These are phyloP conservation scores for Eumaeus atala DNA, from an alignment of 1,140 invertebrate genomes.

Conservation along the genomic window DNA sequence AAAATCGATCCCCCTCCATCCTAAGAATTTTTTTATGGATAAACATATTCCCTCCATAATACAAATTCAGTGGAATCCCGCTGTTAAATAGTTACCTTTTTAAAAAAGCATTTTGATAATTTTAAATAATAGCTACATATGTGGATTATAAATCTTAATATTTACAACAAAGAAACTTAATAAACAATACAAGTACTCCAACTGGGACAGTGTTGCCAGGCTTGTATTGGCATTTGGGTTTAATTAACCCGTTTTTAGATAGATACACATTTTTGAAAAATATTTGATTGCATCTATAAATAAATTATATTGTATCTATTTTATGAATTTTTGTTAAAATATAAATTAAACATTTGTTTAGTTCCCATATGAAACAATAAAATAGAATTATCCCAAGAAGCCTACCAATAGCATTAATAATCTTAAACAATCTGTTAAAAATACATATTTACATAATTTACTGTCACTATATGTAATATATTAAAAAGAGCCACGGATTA, in stretches of 20 bases:
- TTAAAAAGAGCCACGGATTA: neutral
- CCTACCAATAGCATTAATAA: slow-evolving; percentile 20
- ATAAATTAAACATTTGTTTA: too few species aligned
- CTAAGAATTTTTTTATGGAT: slow-evolving; percentile 54
- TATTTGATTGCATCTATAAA: neutral
- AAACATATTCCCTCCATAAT: slow-evolving; percentile 58
- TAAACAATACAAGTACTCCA: slow-evolving; percentile 6
- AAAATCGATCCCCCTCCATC: slow-evolving; percentile 43
- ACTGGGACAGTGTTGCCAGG: slow-evolving; percentile 4
- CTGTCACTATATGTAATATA: neutral
- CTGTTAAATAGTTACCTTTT: slow-evolving; percentile 37
- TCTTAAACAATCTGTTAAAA: slow-evolving; percentile 13
- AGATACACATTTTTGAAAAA: too few species aligned
- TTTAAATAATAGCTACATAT: slow-evolving; percentile 39
- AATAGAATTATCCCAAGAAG: too few species aligned
- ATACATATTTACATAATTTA: slow-evolving; percentile 17
- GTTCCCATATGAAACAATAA: too few species aligned
- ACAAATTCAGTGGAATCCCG: slow-evolving; percentile 15
- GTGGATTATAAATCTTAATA: slow-evolving; percentile 8
- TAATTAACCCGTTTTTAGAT: slow-evolving; percentile 17
- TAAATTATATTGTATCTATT: too few species aligned
- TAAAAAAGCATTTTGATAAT: slow-evolving; percentile 26
- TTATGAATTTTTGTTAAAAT: too few species aligned
- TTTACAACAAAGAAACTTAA: slow-evolving; percentile 3
- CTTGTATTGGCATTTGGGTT: too few species aligned